Conservation (phyloP, 1,140 invertebrate species). For the Harpegnathos saltator region DNA sequence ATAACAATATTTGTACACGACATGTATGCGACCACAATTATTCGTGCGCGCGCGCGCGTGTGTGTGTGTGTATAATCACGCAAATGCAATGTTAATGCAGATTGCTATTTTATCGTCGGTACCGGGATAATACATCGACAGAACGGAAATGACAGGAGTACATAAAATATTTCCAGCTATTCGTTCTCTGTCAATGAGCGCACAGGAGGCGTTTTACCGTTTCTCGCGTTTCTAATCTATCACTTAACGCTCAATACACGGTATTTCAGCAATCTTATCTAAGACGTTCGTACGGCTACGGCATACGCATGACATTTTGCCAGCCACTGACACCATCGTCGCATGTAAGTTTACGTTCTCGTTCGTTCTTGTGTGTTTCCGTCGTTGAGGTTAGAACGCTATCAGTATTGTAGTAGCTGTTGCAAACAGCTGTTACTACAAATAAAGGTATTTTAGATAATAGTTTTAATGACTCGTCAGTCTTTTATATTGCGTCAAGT, state of each 20-base stretch:
- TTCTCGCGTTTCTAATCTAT: background rate
- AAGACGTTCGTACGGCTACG: background rate
- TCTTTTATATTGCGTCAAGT: too few species aligned
- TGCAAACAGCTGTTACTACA: background rate
- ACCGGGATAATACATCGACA: background rate
- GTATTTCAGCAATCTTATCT: background rate
- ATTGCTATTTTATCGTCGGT: constrained; percentile 9
- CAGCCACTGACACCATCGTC: background rate
- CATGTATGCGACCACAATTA: too few species aligned
- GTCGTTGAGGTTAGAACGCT: background rate
- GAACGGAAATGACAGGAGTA: background rate
- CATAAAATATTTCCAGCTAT: background rate
- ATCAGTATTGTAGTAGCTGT: too few species aligned
- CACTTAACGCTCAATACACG: background rate
- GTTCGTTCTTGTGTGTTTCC: background rate
- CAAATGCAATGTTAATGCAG: background rate
- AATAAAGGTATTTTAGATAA: background rate
- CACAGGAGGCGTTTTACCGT: background rate
- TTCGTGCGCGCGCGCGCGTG: too few species aligned
- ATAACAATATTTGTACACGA: too few species aligned
- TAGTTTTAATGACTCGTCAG: background rate
- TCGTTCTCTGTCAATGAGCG: background rate
- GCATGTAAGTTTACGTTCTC: background rate
- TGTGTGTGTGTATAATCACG: too few species aligned
- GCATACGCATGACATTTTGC: constrained; percentile 34